Evolutionary conservation across 2,888 invertebrate species (phyloP), one percentile per base, ranked within the genome.

Genomic region (Nephrocerus scutellatus): DNA sequence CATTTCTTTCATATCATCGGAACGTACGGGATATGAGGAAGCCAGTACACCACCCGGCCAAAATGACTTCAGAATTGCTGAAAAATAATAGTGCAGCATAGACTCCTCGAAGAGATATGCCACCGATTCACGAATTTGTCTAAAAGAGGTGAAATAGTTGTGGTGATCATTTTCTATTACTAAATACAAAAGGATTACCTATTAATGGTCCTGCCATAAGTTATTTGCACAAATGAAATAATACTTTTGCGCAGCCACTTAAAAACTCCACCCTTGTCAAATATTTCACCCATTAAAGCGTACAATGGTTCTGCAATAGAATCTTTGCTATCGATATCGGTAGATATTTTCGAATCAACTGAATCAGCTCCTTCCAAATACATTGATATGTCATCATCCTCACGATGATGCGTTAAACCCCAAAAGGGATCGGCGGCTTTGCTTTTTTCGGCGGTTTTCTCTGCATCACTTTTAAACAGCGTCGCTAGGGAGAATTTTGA

Each of bases 271-370:
- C 85, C 75, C 74, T 90, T 81, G 61, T 92, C 91, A 61, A 91
- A 92, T 50, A 92, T 79, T 72, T 92, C 92, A 44, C 85, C 85
- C 52, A 92, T 74, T 26, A 92, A 70, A 1, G 81, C 77, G 63
- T 91, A 92, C n/a, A 92, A 68, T 0, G 91, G 91, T 62, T 91
- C 90, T 2, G 91, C 91, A 57, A 91, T 86, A 3, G 86, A 83
- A 62, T 92, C 91, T 55, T 84, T 77, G 44, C 78, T 79, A 53
- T 80, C 82, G 14, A 75, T 69, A 30, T 74, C 66, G 0, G 72
- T 59, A 40, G 74, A 62, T 20, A 66, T 45, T 42, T 64, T 63
- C 18, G 56, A 51, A 49, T 63, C 63, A 4, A 37, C 53, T 5
- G 56, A 66, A 3, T 72, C 74, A 36, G 76, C 74, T 0, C 78